phyloP scores from a whole-genome alignment of 2,113 vertebrate species.

The Cyanoderma ruficeps region DNA sequence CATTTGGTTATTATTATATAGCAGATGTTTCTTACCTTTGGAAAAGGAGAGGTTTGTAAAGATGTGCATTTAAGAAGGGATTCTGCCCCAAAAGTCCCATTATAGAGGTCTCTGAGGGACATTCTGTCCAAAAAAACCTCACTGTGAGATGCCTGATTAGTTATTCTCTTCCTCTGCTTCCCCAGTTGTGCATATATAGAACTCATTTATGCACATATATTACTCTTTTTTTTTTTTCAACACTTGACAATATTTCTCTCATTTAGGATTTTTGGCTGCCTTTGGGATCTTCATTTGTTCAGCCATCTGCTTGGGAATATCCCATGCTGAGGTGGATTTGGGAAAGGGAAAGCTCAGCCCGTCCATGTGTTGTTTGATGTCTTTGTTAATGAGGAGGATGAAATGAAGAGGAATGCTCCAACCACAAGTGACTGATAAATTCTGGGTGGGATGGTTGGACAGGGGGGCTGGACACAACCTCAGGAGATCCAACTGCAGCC shows the following conservation, averaged over 20 bases:
- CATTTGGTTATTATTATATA: background rate
- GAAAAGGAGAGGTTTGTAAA: background rate
- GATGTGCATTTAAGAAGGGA: background rate
- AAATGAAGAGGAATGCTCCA: background rate
- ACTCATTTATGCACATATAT: background rate
- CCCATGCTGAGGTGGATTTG: background rate
- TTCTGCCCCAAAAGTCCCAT: background rate
- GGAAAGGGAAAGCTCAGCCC: background rate
- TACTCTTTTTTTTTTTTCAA: background rate
- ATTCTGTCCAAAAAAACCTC: background rate
- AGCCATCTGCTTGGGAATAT: background rate
- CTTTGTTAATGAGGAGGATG: background rate
- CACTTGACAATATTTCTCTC: background rate
- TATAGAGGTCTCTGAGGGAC: background rate
- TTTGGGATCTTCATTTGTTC: background rate
- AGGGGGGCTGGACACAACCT: background rate
- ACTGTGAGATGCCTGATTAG: background rate
- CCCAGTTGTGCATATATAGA: background rate
- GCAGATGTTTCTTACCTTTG: background rate
- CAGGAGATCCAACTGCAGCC: background rate
- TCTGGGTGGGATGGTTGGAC: background rate
- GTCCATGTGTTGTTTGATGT: background rate
- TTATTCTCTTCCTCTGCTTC: background rate
- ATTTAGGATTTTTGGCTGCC: background rate
- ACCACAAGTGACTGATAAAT: fast-evolving